Evolutionary conservation across 2,113 vertebrate genomes (phyloP).

Genomic region (Mesoclemmys tuberculata): DNA sequence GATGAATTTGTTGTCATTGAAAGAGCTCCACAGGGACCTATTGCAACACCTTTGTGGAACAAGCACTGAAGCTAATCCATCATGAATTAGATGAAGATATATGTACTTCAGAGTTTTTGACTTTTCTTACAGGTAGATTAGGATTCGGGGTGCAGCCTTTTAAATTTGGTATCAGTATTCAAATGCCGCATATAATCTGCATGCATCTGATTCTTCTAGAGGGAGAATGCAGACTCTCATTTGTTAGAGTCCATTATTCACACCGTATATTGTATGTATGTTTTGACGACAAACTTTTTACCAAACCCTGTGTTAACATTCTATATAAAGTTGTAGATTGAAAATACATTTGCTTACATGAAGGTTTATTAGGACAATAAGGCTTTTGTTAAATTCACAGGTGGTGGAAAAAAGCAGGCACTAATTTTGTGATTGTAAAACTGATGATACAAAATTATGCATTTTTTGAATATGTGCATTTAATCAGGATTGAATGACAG

Average conservation of each 20-base stretch:
- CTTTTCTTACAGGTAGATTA: neutral
- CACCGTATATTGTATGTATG: constrained; percentile 48
- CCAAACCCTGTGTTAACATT: constrained; percentile 48
- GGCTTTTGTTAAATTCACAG: constrained; percentile 52
- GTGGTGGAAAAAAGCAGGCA: neutral
- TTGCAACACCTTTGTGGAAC: constrained; percentile 94
- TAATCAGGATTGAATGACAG: constrained; percentile 39
- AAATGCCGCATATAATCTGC: constrained; percentile 45
- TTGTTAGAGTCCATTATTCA: constrained; percentile 36
- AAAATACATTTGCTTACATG: constrained; percentile 43
- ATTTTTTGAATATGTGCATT: constrained; percentile 8
- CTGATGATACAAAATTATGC: constrained; percentile 43
- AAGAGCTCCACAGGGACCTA: constrained; percentile 88
- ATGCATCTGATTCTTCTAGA: constrained; percentile 7
- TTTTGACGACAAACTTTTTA: constrained; percentile 58
- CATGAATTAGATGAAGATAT: neutral
- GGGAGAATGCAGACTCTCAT: constrained; percentile 14
- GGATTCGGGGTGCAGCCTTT: constrained; percentile 25
- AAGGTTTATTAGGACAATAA: constrained; percentile 25
- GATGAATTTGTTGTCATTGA: constrained; percentile 95
- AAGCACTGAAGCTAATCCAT: constrained; percentile 83
- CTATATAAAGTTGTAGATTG: constrained; percentile 42
- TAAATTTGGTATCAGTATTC: constrained; percentile 44
- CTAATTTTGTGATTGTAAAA: constrained; percentile 48
- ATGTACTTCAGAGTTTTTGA: constrained; percentile 19